These are phyloP conservation scores for Cirrhinus molitorella DNA, from an alignment of 2,797 vertebrate species.

Conservation along the genomic window DNA sequence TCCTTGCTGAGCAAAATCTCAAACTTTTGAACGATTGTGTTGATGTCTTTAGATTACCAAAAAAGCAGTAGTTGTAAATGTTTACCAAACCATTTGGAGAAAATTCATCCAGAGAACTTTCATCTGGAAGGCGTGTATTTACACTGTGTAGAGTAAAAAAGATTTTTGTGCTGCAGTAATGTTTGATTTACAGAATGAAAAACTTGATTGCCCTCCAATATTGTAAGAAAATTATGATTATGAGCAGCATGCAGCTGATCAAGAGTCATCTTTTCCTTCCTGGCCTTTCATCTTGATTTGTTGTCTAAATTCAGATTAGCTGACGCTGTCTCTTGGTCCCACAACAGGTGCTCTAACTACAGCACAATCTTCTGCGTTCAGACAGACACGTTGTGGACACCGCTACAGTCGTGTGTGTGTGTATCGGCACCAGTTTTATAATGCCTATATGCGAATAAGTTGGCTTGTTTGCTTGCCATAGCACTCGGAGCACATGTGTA, in stretches of 20 bases:
- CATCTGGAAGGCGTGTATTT: neutral
- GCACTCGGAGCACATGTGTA: slow-evolving; percentile 4
- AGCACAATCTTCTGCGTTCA: neutral
- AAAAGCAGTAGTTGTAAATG: neutral
- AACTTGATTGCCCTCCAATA: slow-evolving; percentile 19
- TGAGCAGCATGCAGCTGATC: slow-evolving; percentile 16
- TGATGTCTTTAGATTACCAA: neutral
- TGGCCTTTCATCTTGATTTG: slow-evolving; percentile 32
- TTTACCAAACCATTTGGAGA: neutral
- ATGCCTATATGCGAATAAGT: slow-evolving; percentile 2
- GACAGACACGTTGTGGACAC: neutral
- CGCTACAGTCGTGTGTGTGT: neutral
- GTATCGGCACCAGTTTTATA: neutral
- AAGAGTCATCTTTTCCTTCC: slow-evolving; percentile 30
- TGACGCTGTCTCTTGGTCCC: neutral
- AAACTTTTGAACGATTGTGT: neutral
- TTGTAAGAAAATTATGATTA: slow-evolving; percentile 19
- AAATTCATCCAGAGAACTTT: neutral
- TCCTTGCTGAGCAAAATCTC: neutral
- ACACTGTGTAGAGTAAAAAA: neutral
- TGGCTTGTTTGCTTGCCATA: slow-evolving; percentile 27
- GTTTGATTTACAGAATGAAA: slow-evolving; percentile 17
- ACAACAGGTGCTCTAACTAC: slow-evolving; percentile 45
- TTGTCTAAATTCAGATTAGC: slow-evolving; percentile 29
- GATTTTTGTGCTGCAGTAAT: neutral